Conservation (phyloP, 1,140 invertebrate species). For the Lerema accius region DNA sequence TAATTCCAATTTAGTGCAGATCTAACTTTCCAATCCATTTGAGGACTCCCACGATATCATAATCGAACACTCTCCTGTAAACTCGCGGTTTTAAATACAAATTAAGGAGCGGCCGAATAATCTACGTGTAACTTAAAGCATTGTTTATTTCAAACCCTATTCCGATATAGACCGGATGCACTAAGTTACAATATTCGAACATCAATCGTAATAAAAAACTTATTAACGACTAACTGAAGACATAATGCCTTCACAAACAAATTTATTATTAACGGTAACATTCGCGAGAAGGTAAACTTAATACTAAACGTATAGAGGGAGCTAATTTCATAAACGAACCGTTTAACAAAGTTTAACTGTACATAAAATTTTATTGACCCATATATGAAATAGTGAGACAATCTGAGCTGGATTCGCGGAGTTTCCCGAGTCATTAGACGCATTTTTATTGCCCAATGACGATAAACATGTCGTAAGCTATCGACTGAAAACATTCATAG, state of each 20-base stretch:
- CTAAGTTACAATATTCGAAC: no score
- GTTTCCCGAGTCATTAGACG: constrained; percentile 78
- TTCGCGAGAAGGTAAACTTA: neutral
- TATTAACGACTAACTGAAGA: no score
- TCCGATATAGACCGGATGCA: no score
- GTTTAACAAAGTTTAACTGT: constrained; percentile 77
- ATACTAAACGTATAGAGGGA: constrained; percentile 11
- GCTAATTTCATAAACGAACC: constrained; percentile 57
- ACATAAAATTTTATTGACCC: constrained; percentile 81
- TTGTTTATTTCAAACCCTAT: no score
- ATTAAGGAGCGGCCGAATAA: no score
- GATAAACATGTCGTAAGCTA: constrained; percentile 80
- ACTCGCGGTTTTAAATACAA: no score
- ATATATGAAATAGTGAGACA: constrained; percentile 80
- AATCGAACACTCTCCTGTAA: no score
- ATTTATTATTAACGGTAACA: neutral
- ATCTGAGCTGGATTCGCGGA: constrained; percentile 59
- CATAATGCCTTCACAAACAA: neutral
- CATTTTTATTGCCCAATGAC: constrained; percentile 78
- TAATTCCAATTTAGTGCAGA: no score
- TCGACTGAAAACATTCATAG: constrained; percentile 77
- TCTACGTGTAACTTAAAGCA: no score
- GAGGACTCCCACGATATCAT: no score
- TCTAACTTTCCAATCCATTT: no score
- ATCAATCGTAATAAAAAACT: no score